Evolutionary conservation across 2,797 vertebrate species (phyloP).

Genomic region (Capromys pilorides): DNA sequence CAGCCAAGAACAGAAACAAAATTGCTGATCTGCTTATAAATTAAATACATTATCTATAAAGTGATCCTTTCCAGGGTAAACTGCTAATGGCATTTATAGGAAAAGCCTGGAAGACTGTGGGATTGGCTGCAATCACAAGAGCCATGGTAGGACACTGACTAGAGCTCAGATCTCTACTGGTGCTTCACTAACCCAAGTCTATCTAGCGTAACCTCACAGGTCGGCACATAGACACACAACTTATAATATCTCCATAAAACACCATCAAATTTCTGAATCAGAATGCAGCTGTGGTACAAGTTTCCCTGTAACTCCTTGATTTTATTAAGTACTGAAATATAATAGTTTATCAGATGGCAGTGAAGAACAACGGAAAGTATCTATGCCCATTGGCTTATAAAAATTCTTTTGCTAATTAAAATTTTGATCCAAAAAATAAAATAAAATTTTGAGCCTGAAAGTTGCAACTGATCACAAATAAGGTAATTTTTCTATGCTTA

Average conservation of each 20-base stretch:
- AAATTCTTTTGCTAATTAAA: constrained; percentile 61
- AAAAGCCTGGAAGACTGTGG: not conserved
- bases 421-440: constrained; percentile 22
- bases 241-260: not conserved
- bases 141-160: not conserved
- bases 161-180: not conserved
- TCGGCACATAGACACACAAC: not conserved
- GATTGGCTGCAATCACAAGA: not conserved
- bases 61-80: not conserved
- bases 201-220: not conserved
- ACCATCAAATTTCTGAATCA: not conserved
- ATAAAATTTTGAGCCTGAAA: constrained; percentile 59
- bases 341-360: constrained; percentile 16
- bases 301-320: constrained; percentile 19
- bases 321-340: constrained; percentile 47
- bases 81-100: constrained; percentile 3
- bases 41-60: constrained; percentile 5
- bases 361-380: constrained; percentile 35
- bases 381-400: constrained; percentile 26
- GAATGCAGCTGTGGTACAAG: not conserved
- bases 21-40: not conserved
- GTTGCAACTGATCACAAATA: constrained; percentile 35
- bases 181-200: not conserved
- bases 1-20: constrained; percentile 40
- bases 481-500: not conserved